phyloP scores from a whole-genome alignment of 2,888 invertebrate genomes.

The Poecilus cupreus region DNA sequence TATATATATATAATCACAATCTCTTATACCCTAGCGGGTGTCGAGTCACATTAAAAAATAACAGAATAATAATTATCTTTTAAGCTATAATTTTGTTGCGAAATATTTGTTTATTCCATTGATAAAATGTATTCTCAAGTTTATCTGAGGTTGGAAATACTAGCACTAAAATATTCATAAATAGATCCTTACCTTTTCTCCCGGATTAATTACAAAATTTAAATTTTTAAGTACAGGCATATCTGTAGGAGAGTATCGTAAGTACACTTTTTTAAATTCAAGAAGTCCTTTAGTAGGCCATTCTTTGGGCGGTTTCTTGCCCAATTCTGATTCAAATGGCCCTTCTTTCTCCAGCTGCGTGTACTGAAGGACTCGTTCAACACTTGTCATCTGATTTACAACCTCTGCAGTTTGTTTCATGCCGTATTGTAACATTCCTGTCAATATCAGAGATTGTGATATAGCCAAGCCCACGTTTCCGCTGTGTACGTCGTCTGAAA shows the following conservation, averaged over 20 bases:
- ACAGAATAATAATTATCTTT: no score
- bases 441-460: slow-evolving; percentile 82
- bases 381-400: slow-evolving; percentile 86
- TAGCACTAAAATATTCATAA: no score
- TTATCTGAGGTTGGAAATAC: no score
- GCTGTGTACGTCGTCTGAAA: slow-evolving; percentile 75
- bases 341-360: slow-evolving; percentile 83
- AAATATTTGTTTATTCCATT: no score
- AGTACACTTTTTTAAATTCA: slow-evolving; percentile 77
- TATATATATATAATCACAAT: no score
- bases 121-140: no score
- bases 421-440: slow-evolving; percentile 88
- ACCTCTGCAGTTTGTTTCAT: slow-evolving; percentile 87
- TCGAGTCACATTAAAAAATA: no score
- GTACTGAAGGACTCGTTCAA: slow-evolving; percentile 88
- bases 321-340: slow-evolving; percentile 76
- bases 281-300: slow-evolving; percentile 81
- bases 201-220: slow-evolving; percentile 78
- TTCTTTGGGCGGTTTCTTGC: slow-evolving; percentile 73
- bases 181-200: slow-evolving; percentile 84
- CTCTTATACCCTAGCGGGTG: no score
- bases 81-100: no score
- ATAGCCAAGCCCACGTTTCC: slow-evolving; percentile 84
- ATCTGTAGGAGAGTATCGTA: slow-evolving; percentile 79
- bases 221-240: slow-evolving; percentile 82